Evolutionary conservation across 1,140 invertebrate genomes (phyloP).

Genomic region (Caenorhabditis remanei): DNA sequence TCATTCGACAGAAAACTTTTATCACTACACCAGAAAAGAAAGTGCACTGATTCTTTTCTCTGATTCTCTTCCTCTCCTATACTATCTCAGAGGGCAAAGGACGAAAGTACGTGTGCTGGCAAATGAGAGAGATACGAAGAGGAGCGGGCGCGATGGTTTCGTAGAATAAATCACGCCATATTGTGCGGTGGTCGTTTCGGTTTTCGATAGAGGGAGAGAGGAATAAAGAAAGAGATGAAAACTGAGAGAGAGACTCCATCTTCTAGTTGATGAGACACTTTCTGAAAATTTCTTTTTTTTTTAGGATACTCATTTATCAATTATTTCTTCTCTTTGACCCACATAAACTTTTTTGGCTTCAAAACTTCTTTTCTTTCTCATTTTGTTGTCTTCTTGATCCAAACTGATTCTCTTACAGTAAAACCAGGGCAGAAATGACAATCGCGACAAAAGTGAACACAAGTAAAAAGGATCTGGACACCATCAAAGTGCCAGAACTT

Average conservation of each 20-base stretch:
- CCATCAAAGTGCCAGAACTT: constrained; percentile 50
- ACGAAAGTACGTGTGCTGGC: constrained; percentile 28
- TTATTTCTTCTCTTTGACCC: not conserved
- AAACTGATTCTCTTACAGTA: constrained; percentile 45
- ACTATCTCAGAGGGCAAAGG: constrained; percentile 36
- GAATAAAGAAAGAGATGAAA: not conserved
- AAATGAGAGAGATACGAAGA: constrained; percentile 32
- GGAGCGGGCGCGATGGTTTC: constrained; percentile 46
- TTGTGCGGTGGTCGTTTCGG: constrained; percentile 38
- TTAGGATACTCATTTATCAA: not conserved
- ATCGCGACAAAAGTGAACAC: constrained; percentile 49
- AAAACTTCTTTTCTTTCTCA: constrained; percentile 2
- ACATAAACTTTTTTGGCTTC: not conserved
- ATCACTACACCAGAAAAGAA: constrained; percentile 17
- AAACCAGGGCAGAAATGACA: constrained; percentile 33
- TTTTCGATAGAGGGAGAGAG: not conserved
- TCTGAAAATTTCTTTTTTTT: constrained; percentile 14
- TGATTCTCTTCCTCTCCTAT: not conserved
- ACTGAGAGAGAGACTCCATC: not conserved
- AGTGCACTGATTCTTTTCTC: constrained; percentile 13
- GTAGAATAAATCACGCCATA: constrained; percentile 54
- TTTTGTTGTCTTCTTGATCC: not conserved
- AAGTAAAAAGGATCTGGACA: constrained; percentile 12
- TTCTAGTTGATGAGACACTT: not conserved
- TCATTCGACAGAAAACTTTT: not conserved